phyloP scores from a whole-genome alignment of 2,113 vertebrate species.

The Rana temporaria region DNA sequence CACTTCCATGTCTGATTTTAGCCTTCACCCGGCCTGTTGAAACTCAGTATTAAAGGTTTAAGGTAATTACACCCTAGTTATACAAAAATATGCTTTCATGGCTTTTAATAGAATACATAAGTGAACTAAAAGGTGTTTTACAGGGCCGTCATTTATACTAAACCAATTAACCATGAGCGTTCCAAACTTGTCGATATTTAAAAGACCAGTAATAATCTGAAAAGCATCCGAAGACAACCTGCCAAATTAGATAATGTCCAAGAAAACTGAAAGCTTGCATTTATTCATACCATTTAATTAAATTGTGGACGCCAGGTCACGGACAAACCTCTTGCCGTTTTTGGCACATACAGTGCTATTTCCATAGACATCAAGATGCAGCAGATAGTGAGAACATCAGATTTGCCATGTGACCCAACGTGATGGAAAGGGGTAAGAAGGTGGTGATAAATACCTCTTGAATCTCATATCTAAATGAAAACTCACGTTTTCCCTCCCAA shows the following conservation, averaged over 20 bases:
- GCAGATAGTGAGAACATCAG: no score
- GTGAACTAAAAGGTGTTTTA: not conserved
- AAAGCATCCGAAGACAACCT: conserved; percentile 19
- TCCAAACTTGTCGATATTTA: conserved; percentile 18
- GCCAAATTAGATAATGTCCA: conserved; percentile 25
- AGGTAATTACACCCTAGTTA: no score
- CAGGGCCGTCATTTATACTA: conserved; percentile 11
- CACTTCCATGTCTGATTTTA: no score
- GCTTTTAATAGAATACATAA: not conserved
- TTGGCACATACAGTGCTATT: not conserved
- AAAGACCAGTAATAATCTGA: conserved; percentile 16
- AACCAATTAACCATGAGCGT: conserved; percentile 32
- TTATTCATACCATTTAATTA: conserved; percentile 32
- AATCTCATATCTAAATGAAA: no score
- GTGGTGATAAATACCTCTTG: no score
- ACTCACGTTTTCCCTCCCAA: no score
- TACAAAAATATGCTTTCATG: no score
- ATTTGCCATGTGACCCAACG: no score
- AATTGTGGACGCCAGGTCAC: conserved; percentile 1
- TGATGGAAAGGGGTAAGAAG: no score
- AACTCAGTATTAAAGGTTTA: no score
- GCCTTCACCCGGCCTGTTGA: no score
- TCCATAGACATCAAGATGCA: not conserved
- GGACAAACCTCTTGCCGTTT: not conserved
- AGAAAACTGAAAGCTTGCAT: conserved; percentile 39